Conservation (phyloP, 2,113 vertebrate genomes). For the Eptesicus fuscus region DNA sequence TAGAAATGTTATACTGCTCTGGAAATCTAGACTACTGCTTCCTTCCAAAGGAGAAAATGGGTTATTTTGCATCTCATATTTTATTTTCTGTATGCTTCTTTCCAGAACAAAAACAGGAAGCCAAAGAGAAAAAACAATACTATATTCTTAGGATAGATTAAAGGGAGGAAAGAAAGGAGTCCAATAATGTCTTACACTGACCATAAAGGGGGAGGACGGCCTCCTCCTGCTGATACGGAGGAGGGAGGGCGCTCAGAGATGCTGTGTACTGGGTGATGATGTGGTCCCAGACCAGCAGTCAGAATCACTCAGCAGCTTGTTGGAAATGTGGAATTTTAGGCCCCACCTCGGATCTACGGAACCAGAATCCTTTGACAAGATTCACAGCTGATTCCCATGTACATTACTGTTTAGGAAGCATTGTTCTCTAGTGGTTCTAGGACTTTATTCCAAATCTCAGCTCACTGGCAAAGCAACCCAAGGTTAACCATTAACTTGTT, state of each 20-base stretch:
- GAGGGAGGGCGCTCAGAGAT: not conserved
- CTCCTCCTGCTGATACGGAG: not conserved
- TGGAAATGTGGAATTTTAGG: not conserved
- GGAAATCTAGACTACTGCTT: not conserved
- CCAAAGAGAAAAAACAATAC: not conserved
- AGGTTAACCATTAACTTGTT: not conserved
- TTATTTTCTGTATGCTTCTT: constrained; percentile 27
- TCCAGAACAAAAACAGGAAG: constrained; percentile 30
- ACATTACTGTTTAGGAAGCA: not conserved
- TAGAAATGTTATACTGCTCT: not conserved
- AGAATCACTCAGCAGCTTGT: not conserved
- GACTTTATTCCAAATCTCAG: not conserved
- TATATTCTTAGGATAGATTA: not conserved
- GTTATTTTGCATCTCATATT: not conserved
- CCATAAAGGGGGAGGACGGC: not conserved
- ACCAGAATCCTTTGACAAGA: not conserved
- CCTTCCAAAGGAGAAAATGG: constrained; percentile 14
- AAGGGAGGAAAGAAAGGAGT: not conserved
- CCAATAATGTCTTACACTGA: not conserved
- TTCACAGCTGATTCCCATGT: not conserved
- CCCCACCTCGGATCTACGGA: not conserved
- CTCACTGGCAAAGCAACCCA: not conserved
- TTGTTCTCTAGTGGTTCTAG: not conserved
- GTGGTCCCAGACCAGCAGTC: not conserved
- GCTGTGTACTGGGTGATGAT: not conserved